phyloP scores from a whole-genome alignment of 37 sponge, comb jelly and placozoan species.

The Halisarca cf. caerulea region DNA sequence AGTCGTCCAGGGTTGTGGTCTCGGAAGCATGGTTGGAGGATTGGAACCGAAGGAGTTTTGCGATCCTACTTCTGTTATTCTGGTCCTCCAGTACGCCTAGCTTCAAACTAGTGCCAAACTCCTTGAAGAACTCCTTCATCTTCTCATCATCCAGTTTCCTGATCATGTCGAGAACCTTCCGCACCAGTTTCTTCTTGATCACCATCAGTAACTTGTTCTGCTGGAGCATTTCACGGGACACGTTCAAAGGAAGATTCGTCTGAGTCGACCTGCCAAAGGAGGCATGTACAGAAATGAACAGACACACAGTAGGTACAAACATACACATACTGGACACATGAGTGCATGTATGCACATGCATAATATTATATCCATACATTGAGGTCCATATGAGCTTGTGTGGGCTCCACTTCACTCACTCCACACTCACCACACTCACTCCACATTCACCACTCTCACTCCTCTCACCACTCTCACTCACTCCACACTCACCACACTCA shows the following conservation, averaged over 20 bases:
- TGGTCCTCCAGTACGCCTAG: conserved; percentile 94
- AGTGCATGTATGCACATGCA: not conserved
- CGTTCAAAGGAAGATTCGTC: conserved; percentile 99
- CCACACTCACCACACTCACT: too few relatives aligned
- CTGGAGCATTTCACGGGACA: conserved; percentile 96
- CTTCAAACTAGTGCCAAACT: conserved; percentile 85
- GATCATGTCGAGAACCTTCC: conserved; percentile 98
- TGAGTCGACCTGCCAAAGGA: conserved; percentile 79
- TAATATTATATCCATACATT: not conserved
- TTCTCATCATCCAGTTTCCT: conserved; percentile 89
- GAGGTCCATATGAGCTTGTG: not conserved
- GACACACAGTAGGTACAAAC: conserved; percentile 6
- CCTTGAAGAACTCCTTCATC: conserved; percentile 91
- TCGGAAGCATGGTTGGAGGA: conserved; percentile 76
- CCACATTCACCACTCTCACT: too few relatives aligned
- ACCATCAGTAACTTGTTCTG: conserved; percentile 98
- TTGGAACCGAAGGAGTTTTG: conserved; percentile 94
- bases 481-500: too few relatives aligned
- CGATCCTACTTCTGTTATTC: conserved; percentile 80
- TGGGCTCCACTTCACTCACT: too few relatives aligned
- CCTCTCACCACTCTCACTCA: too few relatives aligned
- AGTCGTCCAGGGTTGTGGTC: conserved; percentile 83
- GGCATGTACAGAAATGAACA: not conserved
- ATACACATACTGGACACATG: conserved; percentile 15
- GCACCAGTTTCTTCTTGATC: conserved; percentile 97